Base-by-base conservation (phyloP, 1,140 invertebrate genomes). In the Cephus cinctus region DNA sequence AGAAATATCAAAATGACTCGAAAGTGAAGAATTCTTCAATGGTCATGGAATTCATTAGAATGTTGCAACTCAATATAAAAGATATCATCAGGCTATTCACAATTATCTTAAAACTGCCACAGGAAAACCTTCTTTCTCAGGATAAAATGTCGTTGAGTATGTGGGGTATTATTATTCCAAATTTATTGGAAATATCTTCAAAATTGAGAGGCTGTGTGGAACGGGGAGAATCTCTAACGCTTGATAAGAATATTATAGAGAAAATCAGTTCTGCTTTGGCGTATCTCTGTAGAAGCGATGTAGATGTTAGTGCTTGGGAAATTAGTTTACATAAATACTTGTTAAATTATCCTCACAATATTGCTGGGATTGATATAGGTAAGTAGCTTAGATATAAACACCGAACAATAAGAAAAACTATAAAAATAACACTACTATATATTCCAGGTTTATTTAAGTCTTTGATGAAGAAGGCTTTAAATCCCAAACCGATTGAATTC, bases 341-440 rank as follows among this genome's bases (percentile, higher is more conserved):
- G 19, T 54, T 73, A 27, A 73, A 68, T 23, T 85, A 81, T 70
- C 80, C 85, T 43, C 77, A 82, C 50, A 75, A 76, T 47, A 71
- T 82, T 12, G 51, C 55, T 2, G 52, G 56, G 12, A 67, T 87
- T 23, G 65, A 73, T 43, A 61, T 58, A 16, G 50, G 67, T 69
- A 47, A 56, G 50, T 53, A 27, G 2, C 11, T 11, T 12, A 4
- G 9, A 30, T 30, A 30, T 11, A 11, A 11, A 30, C 11, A 30
- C 14, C 4, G 27, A 30, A 11, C 14, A 30, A 30, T 11, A 38
- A 11, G 11, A 15, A 9, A 12, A 5, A n/a, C 22, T 41, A 18
- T 41, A 9, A 36, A 11, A 12, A n/a, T n/a, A n/a, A n/a, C 11
- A 16, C 1, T 16, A 12, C 6, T 32, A 45, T 54, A 20, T 46